Percentiles rank a stretch among this genome's conserved stretches.
Evolutionary conservation across 1,140 invertebrate species (phyloP).

Genomic region (Monomorium pharaonis): DNA sequence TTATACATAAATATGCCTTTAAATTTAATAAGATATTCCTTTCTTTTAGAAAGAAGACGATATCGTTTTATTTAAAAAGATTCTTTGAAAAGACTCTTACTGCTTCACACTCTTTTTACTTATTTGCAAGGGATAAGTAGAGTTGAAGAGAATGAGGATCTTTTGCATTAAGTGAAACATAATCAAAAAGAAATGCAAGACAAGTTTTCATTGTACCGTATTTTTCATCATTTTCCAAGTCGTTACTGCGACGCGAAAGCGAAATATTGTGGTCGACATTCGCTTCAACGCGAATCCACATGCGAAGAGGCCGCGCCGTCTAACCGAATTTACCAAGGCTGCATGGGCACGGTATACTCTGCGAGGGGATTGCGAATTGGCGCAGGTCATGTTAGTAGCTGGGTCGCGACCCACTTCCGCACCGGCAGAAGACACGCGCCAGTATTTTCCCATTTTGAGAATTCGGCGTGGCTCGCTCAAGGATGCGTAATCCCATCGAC

Average conservation of each 20-base stretch:
- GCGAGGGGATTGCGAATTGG: conserved; percentile 59
- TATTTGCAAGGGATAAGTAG: neutral
- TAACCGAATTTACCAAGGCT: conserved; percentile 55
- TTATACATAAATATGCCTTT: neutral
- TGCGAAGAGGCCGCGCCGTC: neutral
- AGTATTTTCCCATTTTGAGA: conserved; percentile 32
- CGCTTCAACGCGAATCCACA: neutral
- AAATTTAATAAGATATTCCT: neutral
- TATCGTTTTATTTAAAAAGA: neutral
- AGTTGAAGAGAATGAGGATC: neutral
- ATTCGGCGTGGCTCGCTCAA: conserved; percentile 23
- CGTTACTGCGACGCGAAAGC: neutral
- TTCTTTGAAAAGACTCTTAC: too few relatives aligned
- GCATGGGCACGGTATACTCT: neutral
- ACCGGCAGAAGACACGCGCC: conserved; percentile 3
- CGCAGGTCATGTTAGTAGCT: conserved; percentile 61
- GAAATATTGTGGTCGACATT: neutral
- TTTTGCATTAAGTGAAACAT: neutral
- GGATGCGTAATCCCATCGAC: conserved; percentile 23
- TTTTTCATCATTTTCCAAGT: neutral
- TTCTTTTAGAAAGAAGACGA: neutral
- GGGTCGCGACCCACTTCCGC: conserved; percentile 76
- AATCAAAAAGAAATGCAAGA: neutral
- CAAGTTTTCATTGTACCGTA: neutral
- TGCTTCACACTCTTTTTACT: neutral